Evolutionary conservation across 2,888 invertebrate genomes (phyloP), one percentile per base, ranked within the genome.

Genomic region (Dusona sp.): DNA sequence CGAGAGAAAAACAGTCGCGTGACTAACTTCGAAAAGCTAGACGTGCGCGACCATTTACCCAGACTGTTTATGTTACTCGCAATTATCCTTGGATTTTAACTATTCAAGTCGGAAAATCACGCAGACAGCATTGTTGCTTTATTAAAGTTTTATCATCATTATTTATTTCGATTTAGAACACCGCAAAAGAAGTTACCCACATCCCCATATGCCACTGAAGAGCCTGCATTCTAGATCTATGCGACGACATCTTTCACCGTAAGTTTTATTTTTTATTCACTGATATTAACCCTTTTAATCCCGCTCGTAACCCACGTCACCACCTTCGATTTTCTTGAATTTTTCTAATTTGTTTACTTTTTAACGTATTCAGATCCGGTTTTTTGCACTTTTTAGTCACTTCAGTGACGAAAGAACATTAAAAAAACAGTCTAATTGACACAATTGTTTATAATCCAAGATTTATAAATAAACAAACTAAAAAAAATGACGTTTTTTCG

Each of bases 121-220:
- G 75, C 29, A 51, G 72, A 48, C 54, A 38, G 9, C 61, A 77
- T 72, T 70, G 13, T 72, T 74, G 33, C 38, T 64, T 54, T 38
- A 42, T 67, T 48, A 7, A 78, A 64, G 9, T 64, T 77, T 72
- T 13, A 72, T 75, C 64, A 29, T 54, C 67, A 36, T 78, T 79
- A 89, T 90, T 84, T 68, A 72, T 82, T 89, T 90, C 83, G 84
- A 94, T 92, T 61, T 93, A 96, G 96, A 96, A 92, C 96, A 96
- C 91, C 95, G 96, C 57, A 95, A 96, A 91, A 95, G 95, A 92
- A 96, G 95, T 91, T 96, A 96, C 91, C 96, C 96, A 45, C 96
- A 96, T 91, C 95, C 95, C 90, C 96, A 96, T 90, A 95, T 95
- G 90, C 96, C 96, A 67, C 92, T 96, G 91, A 96, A 96, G 92